Evolutionary conservation across 2,888 invertebrate genomes (phyloP).

Genomic region (Aleiodes testaceus): DNA sequence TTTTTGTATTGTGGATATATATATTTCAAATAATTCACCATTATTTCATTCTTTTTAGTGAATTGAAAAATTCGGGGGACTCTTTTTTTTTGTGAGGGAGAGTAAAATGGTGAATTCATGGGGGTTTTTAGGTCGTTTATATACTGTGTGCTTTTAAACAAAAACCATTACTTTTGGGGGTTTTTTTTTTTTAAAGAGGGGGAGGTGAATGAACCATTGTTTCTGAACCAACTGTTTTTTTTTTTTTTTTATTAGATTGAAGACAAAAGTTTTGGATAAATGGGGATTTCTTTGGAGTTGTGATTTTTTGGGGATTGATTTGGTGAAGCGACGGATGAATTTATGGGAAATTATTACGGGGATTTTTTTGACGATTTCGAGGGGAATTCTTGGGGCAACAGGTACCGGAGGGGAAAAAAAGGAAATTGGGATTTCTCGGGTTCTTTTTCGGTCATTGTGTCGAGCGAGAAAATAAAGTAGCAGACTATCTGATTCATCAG

Average conservation of each 20-base stretch:
- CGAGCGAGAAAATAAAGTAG: conserved; percentile 53
- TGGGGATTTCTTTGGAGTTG: conserved; percentile 20
- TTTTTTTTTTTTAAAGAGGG: conserved; percentile 49
- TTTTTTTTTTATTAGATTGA: no score
- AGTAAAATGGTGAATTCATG: conserved; percentile 27
- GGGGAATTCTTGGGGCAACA: conserved; percentile 38
- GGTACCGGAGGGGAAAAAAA: conserved; percentile 33
- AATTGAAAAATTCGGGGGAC: conserved; percentile 19
- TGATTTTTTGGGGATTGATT: not conserved
- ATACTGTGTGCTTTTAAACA: conserved; percentile 12
- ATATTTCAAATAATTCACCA: conserved; percentile 18
- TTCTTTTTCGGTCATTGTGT: conserved; percentile 29
- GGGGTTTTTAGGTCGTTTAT: not conserved
- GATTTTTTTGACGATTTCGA: conserved; percentile 42
- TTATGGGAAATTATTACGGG: conserved; percentile 24
- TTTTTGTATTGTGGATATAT: not conserved
- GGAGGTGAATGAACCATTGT: conserved; percentile 59
- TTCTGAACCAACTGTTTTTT: conserved; percentile 66
- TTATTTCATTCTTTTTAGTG: conserved; percentile 38
- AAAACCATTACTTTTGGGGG: conserved; percentile 39
- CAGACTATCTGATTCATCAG: conserved; percentile 32
- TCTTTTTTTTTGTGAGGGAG: not conserved
- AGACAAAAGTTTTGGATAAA: no score
- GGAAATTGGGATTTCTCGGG: not conserved
- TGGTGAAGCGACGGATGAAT: not conserved